Evolutionary conservation across 2,888 invertebrate species (phyloP), one percentile per base, ranked within the genome.

Genomic region (Proisotoma minuta): DNA sequence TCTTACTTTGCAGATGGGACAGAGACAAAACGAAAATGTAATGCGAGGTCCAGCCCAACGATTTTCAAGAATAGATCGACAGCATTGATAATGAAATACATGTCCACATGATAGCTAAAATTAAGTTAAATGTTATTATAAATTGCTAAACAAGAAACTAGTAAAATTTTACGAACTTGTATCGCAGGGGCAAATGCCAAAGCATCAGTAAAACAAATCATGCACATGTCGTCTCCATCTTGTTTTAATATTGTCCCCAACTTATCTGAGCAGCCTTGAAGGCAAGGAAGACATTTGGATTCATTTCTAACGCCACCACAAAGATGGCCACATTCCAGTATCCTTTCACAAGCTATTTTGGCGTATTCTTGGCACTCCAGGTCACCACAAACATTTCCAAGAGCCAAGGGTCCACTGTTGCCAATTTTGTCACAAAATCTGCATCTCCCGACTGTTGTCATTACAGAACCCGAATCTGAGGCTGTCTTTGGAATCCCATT

Each of bases 171-270:
- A 18, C 15, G 28, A 8, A 88, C 87, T 82, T 91, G 90, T 76
- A 97, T 85, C 2, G 96, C 91, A 10, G 98, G 98, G 0, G 97
- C 96, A 70, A 91, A 94, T 28, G 94, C 90, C 47, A 98, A 80
- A 0, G 97, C 94, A 78, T 98, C 98, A 0, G 95, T 94, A 79
- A 98, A 98, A 78, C 98, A 98, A 74, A 98, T 93, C 92, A 98
- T 97, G 79, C 98, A 98, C 93, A 98, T 95, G 77, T 98, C 98
- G 76, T 98, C 98, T 0, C 93, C 93, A 78, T 98, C 98, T 78
- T 98, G 98, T 18, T 91, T 87, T 56, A 97, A 81, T 18, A 71
- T 67, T 12, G 74, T 69, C 28, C 71, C 71, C 10, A 67, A 56
- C 58, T 72, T 71, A 28, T 71, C 73, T 1, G 70, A 70, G 76